Conservation (phyloP, 2,888 invertebrate genomes). For the Physocephala rufipes region DNA sequence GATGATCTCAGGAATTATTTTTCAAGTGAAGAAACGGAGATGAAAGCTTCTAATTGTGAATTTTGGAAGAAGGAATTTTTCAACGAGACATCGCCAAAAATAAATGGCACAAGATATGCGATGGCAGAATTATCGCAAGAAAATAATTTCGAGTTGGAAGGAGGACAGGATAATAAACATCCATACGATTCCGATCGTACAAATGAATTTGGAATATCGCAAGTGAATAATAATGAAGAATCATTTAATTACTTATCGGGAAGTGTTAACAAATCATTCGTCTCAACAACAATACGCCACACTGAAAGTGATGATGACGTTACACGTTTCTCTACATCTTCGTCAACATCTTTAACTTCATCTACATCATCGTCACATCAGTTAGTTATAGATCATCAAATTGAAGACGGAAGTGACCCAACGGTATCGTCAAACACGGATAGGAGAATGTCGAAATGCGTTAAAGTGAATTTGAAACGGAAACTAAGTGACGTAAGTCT, state of each 20-base stretch:
- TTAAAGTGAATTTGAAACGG: constrained; percentile 49
- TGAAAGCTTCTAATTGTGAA: constrained; percentile 17
- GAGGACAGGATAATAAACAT: not conserved
- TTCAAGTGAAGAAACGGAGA: constrained; percentile 16
- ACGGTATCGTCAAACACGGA: not conserved
- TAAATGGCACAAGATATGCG: constrained; percentile 40
- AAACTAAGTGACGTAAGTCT: constrained; percentile 44
- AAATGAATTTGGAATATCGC: too few species aligned
- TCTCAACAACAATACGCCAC: not conserved
- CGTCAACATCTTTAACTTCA: constrained; percentile 46
- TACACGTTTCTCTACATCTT: constrained; percentile 43
- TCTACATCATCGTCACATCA: constrained; percentile 61
- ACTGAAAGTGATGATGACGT: constrained; percentile 35
- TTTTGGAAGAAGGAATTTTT: constrained; percentile 5
- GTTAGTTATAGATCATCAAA: constrained; percentile 62
- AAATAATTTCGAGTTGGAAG: constrained; percentile 19
- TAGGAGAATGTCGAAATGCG: constrained; percentile 22
- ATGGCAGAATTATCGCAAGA: constrained; percentile 10
- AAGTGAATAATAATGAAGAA: not conserved
- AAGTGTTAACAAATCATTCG: not conserved
- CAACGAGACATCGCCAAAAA: constrained; percentile 18
- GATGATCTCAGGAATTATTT: not conserved
- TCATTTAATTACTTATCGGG: not conserved
- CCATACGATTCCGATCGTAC: not conserved
- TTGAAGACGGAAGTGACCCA: constrained; percentile 48